Evolutionary conservation across 2,113 vertebrate species (phyloP).

Genomic region (Pimephales promelas): DNA sequence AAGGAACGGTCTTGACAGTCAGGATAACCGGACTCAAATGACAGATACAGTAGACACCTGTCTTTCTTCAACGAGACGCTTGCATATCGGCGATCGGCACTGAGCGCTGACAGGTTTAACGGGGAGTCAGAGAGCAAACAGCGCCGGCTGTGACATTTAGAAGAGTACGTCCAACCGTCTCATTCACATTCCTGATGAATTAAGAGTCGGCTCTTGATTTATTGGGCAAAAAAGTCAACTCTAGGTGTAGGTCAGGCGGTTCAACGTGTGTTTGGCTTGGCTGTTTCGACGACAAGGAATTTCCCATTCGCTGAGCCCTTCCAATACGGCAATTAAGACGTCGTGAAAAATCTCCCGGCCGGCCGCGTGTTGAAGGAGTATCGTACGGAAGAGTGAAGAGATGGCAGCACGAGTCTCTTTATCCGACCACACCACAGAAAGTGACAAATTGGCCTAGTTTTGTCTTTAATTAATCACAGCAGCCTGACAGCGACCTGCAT

Average conservation of each 20-base stretch:
- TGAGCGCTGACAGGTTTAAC: slow-evolving; percentile 10
- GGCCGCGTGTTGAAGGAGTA: slow-evolving; percentile 8
- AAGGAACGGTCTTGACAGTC: slow-evolving; percentile 54
- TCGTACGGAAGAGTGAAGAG: slow-evolving; percentile 12
- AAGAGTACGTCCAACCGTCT: slow-evolving; percentile 21
- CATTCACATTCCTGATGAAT: slow-evolving; percentile 37
- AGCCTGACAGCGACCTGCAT: slow-evolving; percentile 75
- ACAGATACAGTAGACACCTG: slow-evolving; percentile 12
- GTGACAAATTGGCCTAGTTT: slow-evolving; percentile 75
- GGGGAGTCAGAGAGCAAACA: slow-evolving; percentile 16
- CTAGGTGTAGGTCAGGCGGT: slow-evolving; percentile 30
- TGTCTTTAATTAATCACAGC: slow-evolving; percentile 75
- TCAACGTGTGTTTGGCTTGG: slow-evolving; percentile 23
- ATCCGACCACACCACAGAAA: slow-evolving; percentile 68
- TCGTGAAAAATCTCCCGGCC: not conserved
- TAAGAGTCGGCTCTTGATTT: slow-evolving; percentile 19
- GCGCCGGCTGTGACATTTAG: slow-evolving; percentile 26
- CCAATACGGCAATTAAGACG: slow-evolving; percentile 8
- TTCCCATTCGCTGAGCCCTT: slow-evolving; percentile 2
- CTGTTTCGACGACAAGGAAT: not conserved
- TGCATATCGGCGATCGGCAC: not conserved
- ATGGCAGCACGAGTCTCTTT: slow-evolving; percentile 34
- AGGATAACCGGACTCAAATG: not conserved
- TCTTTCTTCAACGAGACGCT: not conserved
- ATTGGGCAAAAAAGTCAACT: slow-evolving; percentile 29